Conservation (phyloP, 2,113 vertebrate species). For the Phasianus colchicus region DNA sequence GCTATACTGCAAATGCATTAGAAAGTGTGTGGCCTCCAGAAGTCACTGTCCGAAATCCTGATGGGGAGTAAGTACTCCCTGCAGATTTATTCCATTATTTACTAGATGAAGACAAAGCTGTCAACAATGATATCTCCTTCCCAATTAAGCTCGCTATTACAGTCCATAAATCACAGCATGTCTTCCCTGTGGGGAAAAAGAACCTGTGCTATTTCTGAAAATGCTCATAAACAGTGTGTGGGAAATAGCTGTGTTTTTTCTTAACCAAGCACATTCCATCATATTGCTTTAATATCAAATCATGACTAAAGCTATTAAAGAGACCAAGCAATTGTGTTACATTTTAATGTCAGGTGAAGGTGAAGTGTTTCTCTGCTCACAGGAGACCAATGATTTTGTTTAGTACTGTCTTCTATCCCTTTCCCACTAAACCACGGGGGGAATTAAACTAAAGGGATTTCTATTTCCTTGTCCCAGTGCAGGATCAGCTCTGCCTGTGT, state of each 20-base stretch:
- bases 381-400: neutral
- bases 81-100: constrained; percentile 53
- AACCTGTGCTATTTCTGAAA: constrained; percentile 44
- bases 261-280: neutral
- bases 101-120: constrained; percentile 42
- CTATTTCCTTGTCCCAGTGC: neutral
- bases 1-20: neutral
- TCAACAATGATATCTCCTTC: constrained; percentile 57
- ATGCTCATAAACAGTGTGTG: neutral
- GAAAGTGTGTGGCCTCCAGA: constrained; percentile 37
- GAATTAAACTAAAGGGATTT: neutral
- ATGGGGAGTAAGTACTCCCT: constrained; percentile 19
- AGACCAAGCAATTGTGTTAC: neutral
- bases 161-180: constrained; percentile 47
- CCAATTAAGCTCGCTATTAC: constrained; percentile 55
- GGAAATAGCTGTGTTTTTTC: neutral
- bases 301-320: neutral
- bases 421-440: neutral
- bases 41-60: neutral
- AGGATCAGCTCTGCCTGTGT: neutral
- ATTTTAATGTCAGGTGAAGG: neutral
- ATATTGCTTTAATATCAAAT: neutral
- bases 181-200: constrained; percentile 5
- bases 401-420: neutral
- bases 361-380: neutral